Evolutionary conservation across 2,113 vertebrate species (phyloP).

Genomic region (Misgurnus anguillicaudatus): DNA sequence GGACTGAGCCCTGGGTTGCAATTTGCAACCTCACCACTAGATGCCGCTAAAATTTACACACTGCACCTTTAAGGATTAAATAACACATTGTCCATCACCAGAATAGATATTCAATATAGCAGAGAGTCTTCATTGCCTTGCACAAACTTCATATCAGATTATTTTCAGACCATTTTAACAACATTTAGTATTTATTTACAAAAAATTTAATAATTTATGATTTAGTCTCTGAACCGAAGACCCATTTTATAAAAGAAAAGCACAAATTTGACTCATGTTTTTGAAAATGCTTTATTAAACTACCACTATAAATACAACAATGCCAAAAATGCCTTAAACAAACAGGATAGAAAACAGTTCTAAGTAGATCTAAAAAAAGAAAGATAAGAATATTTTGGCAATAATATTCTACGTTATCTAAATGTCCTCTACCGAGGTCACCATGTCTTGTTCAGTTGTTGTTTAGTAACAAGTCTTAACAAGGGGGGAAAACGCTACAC

Average conservation of each 20-base stretch:
- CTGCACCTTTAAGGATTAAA: too few relatives aligned
- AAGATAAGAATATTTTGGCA: conserved; percentile 64
- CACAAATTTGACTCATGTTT: conserved; percentile 47
- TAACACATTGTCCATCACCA: background rate
- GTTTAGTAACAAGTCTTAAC: conserved; percentile 38
- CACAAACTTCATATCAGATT: background rate
- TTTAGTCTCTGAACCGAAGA: background rate
- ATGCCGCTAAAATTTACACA: too few relatives aligned
- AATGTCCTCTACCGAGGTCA: conserved; percentile 48
- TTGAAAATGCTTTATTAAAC: conserved; percentile 80
- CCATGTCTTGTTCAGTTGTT: conserved; percentile 50
- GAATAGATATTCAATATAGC: background rate
- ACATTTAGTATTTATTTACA: background rate
- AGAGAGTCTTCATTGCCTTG: too few relatives aligned
- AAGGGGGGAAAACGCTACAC: conserved; percentile 7
- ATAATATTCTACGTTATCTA: conserved; percentile 63
- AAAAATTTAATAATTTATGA: background rate
- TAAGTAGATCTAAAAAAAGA: conserved; percentile 63
- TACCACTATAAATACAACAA: conserved; percentile 80
- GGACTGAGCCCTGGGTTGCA: too few relatives aligned
- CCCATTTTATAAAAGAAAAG: background rate
- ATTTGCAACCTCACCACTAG: too few relatives aligned
- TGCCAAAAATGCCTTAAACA: conserved; percentile 66
- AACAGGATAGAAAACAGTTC: conserved; percentile 72
- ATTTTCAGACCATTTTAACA: background rate